Evolutionary conservation across 2,888 invertebrate genomes (phyloP).

Genomic region (Drosophila nr. perissopoda): DNA sequence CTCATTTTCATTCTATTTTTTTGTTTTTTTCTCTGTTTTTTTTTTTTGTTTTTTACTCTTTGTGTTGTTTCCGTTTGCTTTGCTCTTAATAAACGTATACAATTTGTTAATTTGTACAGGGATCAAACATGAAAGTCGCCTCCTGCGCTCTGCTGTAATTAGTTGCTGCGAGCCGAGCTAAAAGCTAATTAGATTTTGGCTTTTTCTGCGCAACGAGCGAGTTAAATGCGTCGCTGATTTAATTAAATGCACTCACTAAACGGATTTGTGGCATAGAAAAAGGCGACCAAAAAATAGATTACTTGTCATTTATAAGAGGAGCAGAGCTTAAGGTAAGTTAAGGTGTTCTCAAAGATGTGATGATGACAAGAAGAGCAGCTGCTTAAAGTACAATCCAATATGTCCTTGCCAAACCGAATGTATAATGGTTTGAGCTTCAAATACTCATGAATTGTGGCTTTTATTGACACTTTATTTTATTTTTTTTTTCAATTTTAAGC

Average conservation of each 20-base stretch:
- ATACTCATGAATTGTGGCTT: background rate
- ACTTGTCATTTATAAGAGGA: slow-evolving; percentile 36
- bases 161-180: slow-evolving; percentile 65
- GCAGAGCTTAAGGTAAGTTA: background rate
- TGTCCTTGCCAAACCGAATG: background rate
- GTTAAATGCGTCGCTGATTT: slow-evolving; percentile 73
- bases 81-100: slow-evolving; percentile 76
- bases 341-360: background rate
- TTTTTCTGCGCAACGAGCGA: slow-evolving; percentile 59
- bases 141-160: slow-evolving; percentile 57
- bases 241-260: slow-evolving; percentile 69
- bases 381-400: too few relatives aligned
- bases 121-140: slow-evolving; percentile 73
- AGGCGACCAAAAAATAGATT: slow-evolving; percentile 49
- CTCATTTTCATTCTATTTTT: slow-evolving; percentile 25
- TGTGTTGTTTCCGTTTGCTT: slow-evolving; percentile 75
- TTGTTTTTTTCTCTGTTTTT: slow-evolving; percentile 20
- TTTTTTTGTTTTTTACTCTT: slow-evolving; percentile 40
- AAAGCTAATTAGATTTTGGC: slow-evolving; percentile 72
- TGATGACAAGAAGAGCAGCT: background rate
- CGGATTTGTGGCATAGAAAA: slow-evolving; percentile 52
- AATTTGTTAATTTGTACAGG: slow-evolving; percentile 82
- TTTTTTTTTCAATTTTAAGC: background rate
- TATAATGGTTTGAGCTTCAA: fast-evolving
- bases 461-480: background rate